phyloP scores from a whole-genome alignment of 2,797 vertebrate genomes.

The Oreonectes daqikongensis region DNA sequence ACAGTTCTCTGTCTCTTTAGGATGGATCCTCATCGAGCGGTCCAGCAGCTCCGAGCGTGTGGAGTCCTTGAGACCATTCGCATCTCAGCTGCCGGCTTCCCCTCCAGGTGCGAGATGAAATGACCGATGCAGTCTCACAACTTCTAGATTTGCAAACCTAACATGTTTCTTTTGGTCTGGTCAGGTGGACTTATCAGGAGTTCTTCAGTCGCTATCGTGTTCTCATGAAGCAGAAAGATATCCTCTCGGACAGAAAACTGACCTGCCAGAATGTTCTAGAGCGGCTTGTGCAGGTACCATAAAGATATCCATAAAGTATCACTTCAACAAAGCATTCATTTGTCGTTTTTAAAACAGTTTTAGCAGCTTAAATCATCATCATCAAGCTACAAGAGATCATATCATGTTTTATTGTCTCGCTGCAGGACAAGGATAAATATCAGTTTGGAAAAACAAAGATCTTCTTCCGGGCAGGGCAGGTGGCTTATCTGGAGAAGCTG shows the following conservation, averaged over 20 bases:
- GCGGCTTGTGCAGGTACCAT: slow-evolving; percentile 90
- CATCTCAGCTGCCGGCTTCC: slow-evolving; percentile 95
- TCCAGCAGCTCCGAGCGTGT: slow-evolving; percentile 94
- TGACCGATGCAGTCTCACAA: background rate
- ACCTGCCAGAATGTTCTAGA: slow-evolving; percentile 90
- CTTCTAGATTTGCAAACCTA: background rate
- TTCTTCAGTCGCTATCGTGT: slow-evolving; percentile 96
- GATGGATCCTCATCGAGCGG: slow-evolving; percentile 89
- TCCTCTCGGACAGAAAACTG: slow-evolving; percentile 86
- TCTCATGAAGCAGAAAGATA: slow-evolving; percentile 91
- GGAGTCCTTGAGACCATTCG: slow-evolving; percentile 96
- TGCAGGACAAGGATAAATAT: slow-evolving; percentile 90
- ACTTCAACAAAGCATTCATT: no score
- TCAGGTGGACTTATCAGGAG: slow-evolving; percentile 97
- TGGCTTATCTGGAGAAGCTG: slow-evolving; percentile 95
- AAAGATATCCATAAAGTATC: no score
- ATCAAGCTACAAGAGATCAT: no score
- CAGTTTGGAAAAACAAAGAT: slow-evolving; percentile 98
- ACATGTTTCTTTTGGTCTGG: slow-evolving; percentile 24
- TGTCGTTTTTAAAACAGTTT: no score
- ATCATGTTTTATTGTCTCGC: background rate
- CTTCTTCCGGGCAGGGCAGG: slow-evolving; percentile 97
- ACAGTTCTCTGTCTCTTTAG: slow-evolving; percentile 64
- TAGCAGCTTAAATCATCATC: no score
- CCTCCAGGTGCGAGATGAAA: slow-evolving; percentile 83